These are phyloP conservation scores for Rana temporaria DNA, from an alignment of 2,113 vertebrate species.

Conservation along the genomic window DNA sequence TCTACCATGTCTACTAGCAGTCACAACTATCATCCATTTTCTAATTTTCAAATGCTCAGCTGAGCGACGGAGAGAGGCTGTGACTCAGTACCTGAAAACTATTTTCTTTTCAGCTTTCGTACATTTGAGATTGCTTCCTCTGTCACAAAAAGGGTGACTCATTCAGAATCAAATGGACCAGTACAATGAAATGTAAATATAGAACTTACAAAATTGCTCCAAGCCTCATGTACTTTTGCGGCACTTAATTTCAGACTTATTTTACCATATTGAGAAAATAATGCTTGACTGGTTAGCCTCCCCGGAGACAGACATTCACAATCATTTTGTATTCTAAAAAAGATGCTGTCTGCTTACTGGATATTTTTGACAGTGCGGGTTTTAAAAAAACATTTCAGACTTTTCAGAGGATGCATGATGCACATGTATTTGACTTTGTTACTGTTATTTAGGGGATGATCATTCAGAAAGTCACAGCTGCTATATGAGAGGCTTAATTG, in stretches of 20 bases:
- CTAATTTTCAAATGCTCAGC: neutral
- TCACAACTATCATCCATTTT: neutral
- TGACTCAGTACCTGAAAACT: conserved; percentile 2
- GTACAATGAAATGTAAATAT: neutral
- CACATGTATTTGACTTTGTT: no score
- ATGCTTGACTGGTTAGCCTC: no score
- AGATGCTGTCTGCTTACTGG: neutral
- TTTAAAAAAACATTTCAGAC: neutral
- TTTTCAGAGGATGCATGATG: no score
- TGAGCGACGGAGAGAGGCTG: neutral
- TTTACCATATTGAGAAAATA: neutral
- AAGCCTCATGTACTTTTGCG: neutral
- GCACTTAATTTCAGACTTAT: neutral
- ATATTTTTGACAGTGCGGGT: neutral
- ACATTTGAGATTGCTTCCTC: neutral
- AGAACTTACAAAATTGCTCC: conserved; percentile 9
- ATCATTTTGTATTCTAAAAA: neutral
- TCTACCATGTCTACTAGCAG: neutral
- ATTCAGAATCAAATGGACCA: conserved; percentile 20
- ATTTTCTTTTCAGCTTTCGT: neutral
- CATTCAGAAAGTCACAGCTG: no score
- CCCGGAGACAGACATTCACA: neutral
- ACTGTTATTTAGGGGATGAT: no score
- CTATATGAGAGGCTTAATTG: no score
- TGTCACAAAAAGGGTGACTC: conserved; percentile 26